Percentiles rank a stretch among this genome's conserved stretches.
Conservation (phyloP, 2,888 invertebrate species). For the Clusia tigrina region DNA sequence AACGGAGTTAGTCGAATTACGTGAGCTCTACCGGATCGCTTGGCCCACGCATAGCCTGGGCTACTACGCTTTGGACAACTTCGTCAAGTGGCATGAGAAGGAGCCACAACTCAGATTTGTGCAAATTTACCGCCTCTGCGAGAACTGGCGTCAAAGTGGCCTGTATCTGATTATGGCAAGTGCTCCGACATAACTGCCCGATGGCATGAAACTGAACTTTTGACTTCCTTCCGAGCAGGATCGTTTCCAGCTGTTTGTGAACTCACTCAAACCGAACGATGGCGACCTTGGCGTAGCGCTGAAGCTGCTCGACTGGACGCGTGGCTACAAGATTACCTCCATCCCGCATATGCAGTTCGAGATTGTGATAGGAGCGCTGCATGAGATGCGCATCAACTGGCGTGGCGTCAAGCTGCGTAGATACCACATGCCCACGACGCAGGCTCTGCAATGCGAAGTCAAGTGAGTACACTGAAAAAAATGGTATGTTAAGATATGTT, state of each 20-base stretch:
- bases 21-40: conserved; percentile 33
- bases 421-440: conserved; percentile 34
- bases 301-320: conserved; percentile 43
- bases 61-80: conserved; percentile 49
- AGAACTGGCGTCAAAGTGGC: conserved; percentile 42
- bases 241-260: conserved; percentile 44
- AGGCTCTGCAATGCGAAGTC: conserved; percentile 33
- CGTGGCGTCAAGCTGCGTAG: conserved; percentile 37
- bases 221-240: conserved; percentile 39
- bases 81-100: conserved; percentile 42
- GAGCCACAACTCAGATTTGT: conserved; percentile 38
- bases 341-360: conserved; percentile 40
- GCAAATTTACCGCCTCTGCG: conserved; percentile 38
- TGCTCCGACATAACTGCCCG: conserved; percentile 9
- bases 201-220: background rate
- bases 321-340: conserved; percentile 44
- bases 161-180: conserved; percentile 40
- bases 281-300: conserved; percentile 36
- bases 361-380: background rate
- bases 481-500: background rate
- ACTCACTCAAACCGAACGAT: conserved; percentile 40
- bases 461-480: conserved; percentile 33
- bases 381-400: conserved; percentile 38
- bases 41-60: conserved; percentile 45
- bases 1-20: conserved; percentile 31